A percentile compares a stretch with the other conserved stretches of the same genome.
phyloP scores from a whole-genome alignment of 1,140 invertebrate species.

The Pristionchus pacificus region DNA sequence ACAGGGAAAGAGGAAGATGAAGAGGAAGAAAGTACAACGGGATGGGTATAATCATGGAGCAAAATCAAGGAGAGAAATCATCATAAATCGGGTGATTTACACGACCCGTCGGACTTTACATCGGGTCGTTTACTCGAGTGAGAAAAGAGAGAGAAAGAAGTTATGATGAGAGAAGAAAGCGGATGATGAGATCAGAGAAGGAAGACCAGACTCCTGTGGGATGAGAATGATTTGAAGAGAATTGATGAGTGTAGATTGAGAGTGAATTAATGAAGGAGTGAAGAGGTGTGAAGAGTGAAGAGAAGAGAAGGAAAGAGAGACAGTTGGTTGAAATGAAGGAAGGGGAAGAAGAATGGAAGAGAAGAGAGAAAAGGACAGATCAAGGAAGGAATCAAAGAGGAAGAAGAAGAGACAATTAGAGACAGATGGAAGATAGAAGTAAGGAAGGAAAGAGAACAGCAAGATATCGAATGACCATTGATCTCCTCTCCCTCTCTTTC shows the following conservation, averaged over 20 bases:
- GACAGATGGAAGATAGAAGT: no score
- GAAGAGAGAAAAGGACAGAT: neutral
- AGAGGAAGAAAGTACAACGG: neutral
- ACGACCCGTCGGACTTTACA: no score
- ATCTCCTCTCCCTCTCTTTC: no score
- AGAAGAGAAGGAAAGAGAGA: neutral
- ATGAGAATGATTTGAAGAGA: no score
- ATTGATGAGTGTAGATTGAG: no score
- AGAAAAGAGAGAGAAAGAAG: constrained; percentile 1
- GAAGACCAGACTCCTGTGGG: no score
- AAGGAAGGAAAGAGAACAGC: no score
- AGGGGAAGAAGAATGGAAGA: neutral
- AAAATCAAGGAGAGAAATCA: constrained; percentile 13
- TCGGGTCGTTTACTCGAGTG: no score
- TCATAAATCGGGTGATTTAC: constrained; percentile 16
- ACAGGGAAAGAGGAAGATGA: no score
- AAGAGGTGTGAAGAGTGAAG: neutral
- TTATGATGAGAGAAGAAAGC: neutral
- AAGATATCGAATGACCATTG: no score
- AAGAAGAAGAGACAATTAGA: neutral
- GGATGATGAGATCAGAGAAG: constrained; percentile 4
- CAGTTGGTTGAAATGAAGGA: neutral
- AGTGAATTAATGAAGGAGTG: no score
- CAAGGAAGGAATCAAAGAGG: neutral
- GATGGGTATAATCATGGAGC: constrained; percentile 3